Percentiles rank a stretch among this genome's conserved stretches.
These are phyloP conservation scores for Pipa parva DNA, from an alignment of 2,113 vertebrate genomes.

Conservation along the genomic window DNA sequence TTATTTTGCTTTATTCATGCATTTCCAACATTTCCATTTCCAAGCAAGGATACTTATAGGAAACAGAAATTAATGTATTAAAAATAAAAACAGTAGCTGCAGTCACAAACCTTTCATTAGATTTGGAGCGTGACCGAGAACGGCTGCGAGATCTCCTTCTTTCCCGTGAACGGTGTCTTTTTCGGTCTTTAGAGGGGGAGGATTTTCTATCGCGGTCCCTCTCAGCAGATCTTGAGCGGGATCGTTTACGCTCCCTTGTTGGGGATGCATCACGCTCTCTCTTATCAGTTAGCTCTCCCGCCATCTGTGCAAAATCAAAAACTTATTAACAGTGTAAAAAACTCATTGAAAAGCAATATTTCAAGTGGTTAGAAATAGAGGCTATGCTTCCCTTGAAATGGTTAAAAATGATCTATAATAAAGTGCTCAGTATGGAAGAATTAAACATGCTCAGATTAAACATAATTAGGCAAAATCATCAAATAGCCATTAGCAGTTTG, in stretches of 20 bases:
- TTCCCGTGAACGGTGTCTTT: conserved; percentile 83
- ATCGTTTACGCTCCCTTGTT: conserved; percentile 81
- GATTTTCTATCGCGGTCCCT: conserved; percentile 70
- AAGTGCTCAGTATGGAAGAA: no score
- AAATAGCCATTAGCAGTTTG: neutral
- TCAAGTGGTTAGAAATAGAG: no score
- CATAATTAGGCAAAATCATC: no score
- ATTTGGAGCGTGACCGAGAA: conserved; percentile 78
- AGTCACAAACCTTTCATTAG: conserved; percentile 71
- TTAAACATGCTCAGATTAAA: no score
- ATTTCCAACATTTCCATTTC: no score
- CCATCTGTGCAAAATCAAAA: conserved; percentile 69
- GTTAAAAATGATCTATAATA: no score
- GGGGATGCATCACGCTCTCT: conserved; percentile 78
- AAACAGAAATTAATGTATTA: no score
- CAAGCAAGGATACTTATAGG: no score
- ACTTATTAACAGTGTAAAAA: neutral
- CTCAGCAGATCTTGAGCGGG: conserved; percentile 76
- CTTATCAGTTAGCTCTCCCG: conserved; percentile 81
- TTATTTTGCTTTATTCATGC: no score
- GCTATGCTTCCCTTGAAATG: no score
- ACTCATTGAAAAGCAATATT: no score
- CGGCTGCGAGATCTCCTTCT: conserved; percentile 70
- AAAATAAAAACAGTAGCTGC: rapidly evolving
- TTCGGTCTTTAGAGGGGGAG: conserved; percentile 80